These are phyloP conservation scores for Drosophila nebulosa DNA, from an alignment of 1,140 invertebrate species.

Conservation along the genomic window DNA sequence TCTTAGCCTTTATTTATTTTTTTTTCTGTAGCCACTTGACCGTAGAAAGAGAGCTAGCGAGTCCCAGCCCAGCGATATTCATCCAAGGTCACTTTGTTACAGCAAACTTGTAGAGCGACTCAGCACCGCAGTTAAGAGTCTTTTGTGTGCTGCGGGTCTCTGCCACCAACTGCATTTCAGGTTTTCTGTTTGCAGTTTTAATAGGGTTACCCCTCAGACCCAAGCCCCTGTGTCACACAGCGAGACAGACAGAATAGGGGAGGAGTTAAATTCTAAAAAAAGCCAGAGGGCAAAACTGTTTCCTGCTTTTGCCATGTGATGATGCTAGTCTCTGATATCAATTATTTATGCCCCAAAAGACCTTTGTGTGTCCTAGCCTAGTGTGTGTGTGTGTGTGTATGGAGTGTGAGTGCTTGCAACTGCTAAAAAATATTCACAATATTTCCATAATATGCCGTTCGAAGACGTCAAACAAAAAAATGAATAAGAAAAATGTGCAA, in stretches of 20 bases:
- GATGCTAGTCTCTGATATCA: neutral
- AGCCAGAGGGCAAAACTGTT: neutral
- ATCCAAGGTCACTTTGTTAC: slow-evolving; percentile 2
- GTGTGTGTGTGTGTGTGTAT: neutral
- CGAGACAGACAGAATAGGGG: neutral
- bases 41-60: neutral
- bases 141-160: neutral
- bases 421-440: neutral
- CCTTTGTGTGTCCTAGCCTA: neutral
- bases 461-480: neutral
- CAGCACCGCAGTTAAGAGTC: neutral
- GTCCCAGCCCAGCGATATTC: neutral
- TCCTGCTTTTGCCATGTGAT: neutral
- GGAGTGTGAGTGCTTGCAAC: neutral
- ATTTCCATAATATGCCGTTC: neutral
- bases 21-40: neutral
- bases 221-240: neutral
- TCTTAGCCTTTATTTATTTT: neutral
- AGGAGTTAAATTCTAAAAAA: neutral
- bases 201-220: neutral
- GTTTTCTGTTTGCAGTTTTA: neutral
- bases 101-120: slow-evolving; percentile 3
- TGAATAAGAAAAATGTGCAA: slow-evolving; percentile 7
- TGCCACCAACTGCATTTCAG: slow-evolving; percentile 6
- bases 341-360: neutral